A percentile compares a stretch with the other conserved stretches of the same genome.
Evolutionary conservation across 2,113 vertebrate genomes (phyloP).

Genomic region (Ascaphus truei): DNA sequence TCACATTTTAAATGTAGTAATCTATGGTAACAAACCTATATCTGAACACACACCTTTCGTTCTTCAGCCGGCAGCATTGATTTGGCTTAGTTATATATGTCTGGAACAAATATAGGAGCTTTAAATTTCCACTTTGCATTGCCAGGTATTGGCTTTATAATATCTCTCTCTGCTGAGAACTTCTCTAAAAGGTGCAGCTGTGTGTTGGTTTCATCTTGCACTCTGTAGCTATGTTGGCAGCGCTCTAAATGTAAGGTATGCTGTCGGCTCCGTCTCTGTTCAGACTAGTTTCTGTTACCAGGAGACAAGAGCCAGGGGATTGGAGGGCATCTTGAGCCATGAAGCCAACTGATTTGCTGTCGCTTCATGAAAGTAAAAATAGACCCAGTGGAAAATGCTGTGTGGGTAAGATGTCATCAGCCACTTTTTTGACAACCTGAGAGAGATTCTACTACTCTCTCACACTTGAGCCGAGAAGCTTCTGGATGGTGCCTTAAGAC

Average conservation of each 20-base stretch:
- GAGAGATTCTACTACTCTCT: neutral
- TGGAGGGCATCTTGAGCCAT: constrained; percentile 40
- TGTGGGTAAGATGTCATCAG: constrained; percentile 40
- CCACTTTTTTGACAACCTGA: constrained; percentile 36
- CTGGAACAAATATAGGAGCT: constrained; percentile 53
- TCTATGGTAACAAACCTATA: too few species aligned
- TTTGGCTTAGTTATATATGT: constrained; percentile 43
- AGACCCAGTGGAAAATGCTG: constrained; percentile 51
- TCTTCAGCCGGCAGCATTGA: constrained; percentile 44
- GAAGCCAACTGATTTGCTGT: constrained; percentile 49
- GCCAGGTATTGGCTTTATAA: constrained; percentile 66
- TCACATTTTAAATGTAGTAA: too few species aligned
- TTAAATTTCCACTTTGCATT: constrained; percentile 61
- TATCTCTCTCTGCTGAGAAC: constrained; percentile 56
- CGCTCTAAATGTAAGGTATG: constrained; percentile 51
- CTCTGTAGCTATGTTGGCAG: constrained; percentile 59
- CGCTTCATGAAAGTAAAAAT: constrained; percentile 43
- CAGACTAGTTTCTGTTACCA: constrained; percentile 52
- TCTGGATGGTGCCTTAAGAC: neutral
- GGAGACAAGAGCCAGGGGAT: constrained; percentile 51
- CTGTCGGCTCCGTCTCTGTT: constrained; percentile 55
- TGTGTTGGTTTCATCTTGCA: constrained; percentile 72
- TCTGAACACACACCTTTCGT: too few species aligned
- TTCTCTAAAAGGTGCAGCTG: constrained; percentile 68
- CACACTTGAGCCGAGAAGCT: neutral